These are phyloP conservation scores for Papilio helenus DNA, from an alignment of 1,140 invertebrate species.

Conservation along the genomic window DNA sequence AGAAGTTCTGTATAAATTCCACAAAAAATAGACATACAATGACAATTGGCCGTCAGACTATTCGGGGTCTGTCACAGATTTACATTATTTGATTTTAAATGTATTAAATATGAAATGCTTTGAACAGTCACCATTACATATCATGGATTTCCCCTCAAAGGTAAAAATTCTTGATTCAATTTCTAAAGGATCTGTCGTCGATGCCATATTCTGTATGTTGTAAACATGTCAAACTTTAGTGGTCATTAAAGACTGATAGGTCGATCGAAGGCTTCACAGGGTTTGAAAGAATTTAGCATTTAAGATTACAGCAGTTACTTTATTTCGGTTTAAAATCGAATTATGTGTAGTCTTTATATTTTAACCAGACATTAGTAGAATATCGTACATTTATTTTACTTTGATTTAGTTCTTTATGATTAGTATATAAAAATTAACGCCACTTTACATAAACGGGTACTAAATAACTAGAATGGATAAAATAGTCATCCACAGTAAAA, in stretches of 20 bases:
- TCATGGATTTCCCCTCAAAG: slow-evolving; percentile 13
- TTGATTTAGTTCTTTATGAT: no score
- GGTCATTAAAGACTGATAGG: neutral
- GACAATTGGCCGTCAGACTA: neutral
- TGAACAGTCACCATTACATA: neutral
- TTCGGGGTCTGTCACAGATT: neutral
- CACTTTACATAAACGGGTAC: no score
- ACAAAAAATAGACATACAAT: slow-evolving; percentile 18
- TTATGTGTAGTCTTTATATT: neutral
- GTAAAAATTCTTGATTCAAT: neutral
- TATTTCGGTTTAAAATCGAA: neutral
- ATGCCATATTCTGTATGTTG: neutral
- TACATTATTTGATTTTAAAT: slow-evolving; percentile 32
- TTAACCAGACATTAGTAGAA: no score
- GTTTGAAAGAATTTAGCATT: neutral
- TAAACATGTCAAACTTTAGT: neutral
- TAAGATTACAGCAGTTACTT: neutral
- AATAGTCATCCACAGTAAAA: neutral
- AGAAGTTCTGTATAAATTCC: neutral
- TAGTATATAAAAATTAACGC: no score
- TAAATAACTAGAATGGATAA: no score
- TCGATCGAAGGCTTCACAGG: neutral
- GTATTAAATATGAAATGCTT: slow-evolving; percentile 13
- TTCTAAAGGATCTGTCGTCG: neutral
- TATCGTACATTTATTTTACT: no score